Evolutionary conservation across 2,888 invertebrate species (phyloP), one percentile per base, ranked within the genome.

Genomic region (Gymnoscelis rufifasciata): DNA sequence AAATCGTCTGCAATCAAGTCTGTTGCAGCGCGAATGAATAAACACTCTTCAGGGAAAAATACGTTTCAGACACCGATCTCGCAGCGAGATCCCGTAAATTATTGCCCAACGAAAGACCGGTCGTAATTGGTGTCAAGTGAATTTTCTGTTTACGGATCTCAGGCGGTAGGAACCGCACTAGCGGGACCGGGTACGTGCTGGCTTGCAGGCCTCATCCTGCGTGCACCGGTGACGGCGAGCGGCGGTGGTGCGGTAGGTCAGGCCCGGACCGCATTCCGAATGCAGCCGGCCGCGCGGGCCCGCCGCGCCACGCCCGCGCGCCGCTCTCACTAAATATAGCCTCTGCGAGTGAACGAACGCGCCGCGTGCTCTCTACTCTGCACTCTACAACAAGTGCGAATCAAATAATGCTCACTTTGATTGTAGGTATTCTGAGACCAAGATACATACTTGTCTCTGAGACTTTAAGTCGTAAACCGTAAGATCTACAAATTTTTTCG

Each of bases 241-340:
- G 29, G 42, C 24, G 33, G 38, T 40, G 69, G 73, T 86, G 81
- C 62, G 79, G 79, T 76, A 81, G 80, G 79, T 80, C 78, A 77
- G 68, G 67, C 71, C 63, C 63, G 57, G 69, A 75, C 78, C 74
- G 77, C 83, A 81, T 76, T 78, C 82, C 75, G 60, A 62, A 58
- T 77, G 71, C 74, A 71, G 68, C 71, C 66, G 63, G 19, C 68
- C 66, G 58, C 60, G 46, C 56, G 55, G 61, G 59, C 44, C 57
- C 56, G 62, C 60, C 59, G 53, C 62, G 62, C 62, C 49, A 54
- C 57, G 54, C 54, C 56, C 59, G 60, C 59, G 52, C 62, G 60
- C 60, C 64, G 72, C 74, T 72, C 68, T 68, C 73, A 83, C 84
- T 87, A 87, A 84, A 87, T 87, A 84, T 86, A 86, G 83, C 79